Evolutionary conservation across 2,113 vertebrate genomes (phyloP), one percentile per base, ranked within the genome.

Genomic region (Strix uralensis): DNA sequence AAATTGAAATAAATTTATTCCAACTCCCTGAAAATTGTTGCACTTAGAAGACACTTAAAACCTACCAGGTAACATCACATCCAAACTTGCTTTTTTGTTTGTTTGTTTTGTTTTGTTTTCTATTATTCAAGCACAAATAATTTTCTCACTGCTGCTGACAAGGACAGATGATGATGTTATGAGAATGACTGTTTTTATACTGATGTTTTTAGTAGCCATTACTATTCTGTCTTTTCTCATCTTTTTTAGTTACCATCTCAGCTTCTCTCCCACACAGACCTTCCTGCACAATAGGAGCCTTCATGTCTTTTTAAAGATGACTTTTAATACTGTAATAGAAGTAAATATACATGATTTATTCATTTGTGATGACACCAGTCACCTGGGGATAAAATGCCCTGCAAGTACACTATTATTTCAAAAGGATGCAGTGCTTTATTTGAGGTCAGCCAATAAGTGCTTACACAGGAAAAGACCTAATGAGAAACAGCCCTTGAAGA

Each of bases 321-420:
- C 4, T 69, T 25, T 44, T 81, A 70, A 54, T 74, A 54, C 38
- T 71, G 47, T 59, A 69, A 13, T 27, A 93, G 36, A 57, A 94
- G 69, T 66, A 86, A 89, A 66, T 63, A 69, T 40, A 44, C 18
- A 72, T 40, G n/a, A 92, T 92, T 96, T 86, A 95, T 93, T 86
- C 40, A 80, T 62, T 40, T 83, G 10, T 80, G 44, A 91, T 75
- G 36, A 49, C 40, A 75, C 9, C 40, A 66, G 27, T 58, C 65
- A 65, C 46, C 83, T 49, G n/a, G 59, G 81, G n/a, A 89, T 70
- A 61, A 77, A 89, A 79, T 62, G 59, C 30, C 75, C 86, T 62
- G 62, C 52, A 65, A 92, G 78, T 38, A 74, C 90, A 81, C n/a
- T 58, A 27, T 38, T 84, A 78, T 88, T 94, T 94, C 90, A 94